A percentile compares a stretch with the other conserved stretches of the same genome.
These are phyloP conservation scores for Picathartes gymnocephalus DNA, from an alignment of 2,113 vertebrate genomes.

Conservation along the genomic window DNA sequence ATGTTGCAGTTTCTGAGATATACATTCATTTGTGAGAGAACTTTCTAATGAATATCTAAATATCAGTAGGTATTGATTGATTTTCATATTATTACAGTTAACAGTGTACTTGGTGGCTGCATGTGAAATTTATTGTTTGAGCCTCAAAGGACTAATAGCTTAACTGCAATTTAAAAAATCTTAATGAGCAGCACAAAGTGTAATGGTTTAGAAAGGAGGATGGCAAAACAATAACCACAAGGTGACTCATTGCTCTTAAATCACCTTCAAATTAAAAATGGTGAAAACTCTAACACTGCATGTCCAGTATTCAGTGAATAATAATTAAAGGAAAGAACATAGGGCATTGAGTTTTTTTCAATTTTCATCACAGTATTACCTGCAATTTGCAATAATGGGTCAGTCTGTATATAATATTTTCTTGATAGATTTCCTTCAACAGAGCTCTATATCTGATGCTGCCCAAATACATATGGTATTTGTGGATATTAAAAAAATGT, in stretches of 20 bases:
- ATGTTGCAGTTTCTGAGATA: not conserved
- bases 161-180: not conserved
- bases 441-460: not conserved
- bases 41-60: not conserved
- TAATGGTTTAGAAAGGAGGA: not conserved
- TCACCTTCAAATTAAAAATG: not conserved
- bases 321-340: not conserved
- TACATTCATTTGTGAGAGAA: not conserved
- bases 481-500: not conserved
- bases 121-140: not conserved
- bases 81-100: not conserved
- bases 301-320: not conserved
- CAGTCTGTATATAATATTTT: not conserved
- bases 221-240: not conserved
- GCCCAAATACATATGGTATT: not conserved
- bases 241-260: not conserved
- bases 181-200: not conserved
- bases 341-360: not conserved
- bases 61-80: not conserved
- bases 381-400: not conserved
- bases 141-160: not conserved
- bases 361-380: not conserved
- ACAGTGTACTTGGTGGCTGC: not conserved
- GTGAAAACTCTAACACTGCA: not conserved
- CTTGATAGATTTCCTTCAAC: not conserved